Evolutionary conservation across 2,797 vertebrate species (phyloP).

Genomic region (Parauchenoglanis ngamensis): DNA sequence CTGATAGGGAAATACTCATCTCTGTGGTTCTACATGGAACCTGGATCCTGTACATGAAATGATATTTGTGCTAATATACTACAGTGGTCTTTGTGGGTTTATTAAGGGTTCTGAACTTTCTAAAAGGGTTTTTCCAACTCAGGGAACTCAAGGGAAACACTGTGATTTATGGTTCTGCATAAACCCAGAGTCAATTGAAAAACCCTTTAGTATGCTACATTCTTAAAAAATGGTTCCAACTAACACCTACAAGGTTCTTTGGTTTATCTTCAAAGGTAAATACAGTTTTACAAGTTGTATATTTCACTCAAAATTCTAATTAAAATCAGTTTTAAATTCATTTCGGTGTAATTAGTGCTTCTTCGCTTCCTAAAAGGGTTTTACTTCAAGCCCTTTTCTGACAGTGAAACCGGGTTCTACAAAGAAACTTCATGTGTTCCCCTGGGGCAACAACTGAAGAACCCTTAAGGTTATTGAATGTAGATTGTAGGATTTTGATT

Average conservation of each 20-base stretch:
- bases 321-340: not conserved
- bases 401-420: too few species aligned
- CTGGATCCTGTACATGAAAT: too few species aligned
- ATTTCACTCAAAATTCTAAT: not conserved
- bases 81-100: not conserved
- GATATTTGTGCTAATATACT: too few species aligned
- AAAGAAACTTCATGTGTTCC: not conserved
- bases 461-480: not conserved
- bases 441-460: not conserved
- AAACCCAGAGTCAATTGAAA: too few species aligned
- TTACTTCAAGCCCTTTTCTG: not conserved
- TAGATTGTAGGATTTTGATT: not conserved
- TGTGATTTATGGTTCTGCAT: too few species aligned
- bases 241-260: too few species aligned
- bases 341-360: not conserved
- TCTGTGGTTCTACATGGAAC: too few species aligned
- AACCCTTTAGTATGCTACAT: not conserved
- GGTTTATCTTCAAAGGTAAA: not conserved
- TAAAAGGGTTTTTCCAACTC: too few species aligned
- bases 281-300: not conserved
- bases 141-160: too few species aligned
- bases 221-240: not conserved
- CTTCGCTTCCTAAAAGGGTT: not conserved
- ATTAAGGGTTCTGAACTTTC: not conserved
- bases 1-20: too few species aligned